Base-by-base conservation (phyloP, 2,888 invertebrate genomes). In the Vanessa cardui region DNA sequence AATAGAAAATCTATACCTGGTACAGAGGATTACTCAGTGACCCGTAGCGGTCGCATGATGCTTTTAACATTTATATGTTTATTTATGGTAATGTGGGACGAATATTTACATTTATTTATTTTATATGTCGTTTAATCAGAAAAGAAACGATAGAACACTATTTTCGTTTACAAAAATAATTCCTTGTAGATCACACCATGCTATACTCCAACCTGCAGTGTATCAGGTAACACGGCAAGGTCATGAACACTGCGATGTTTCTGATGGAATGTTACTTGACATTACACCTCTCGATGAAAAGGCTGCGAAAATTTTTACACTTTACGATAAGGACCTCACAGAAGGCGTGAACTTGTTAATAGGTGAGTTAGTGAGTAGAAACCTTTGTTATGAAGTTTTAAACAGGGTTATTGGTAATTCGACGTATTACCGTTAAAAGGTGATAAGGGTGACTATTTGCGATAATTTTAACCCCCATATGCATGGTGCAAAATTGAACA, bases 301-400 rank as follows among this genome's bases (percentile, higher is more conserved):
- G 77, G 94, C 94, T 58, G 83, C 88, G 21, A 95, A 95, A 78
- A 92, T 96, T 73, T 95, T 96, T 82, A 95, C 95, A 7, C 90
- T 96, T 39, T 95, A 95, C 80, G 96, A 96, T 83, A 95, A 95
- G 86, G 95, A 96, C 84, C 93, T 96, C 72, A 94, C 94, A 60
- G 95, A 95, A 83, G 96, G 96, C 73, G 94, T 95, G 81, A 96
- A 96, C 89, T 93, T 95, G 77, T 93, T 95, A 76, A 95, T 95
- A 91, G 96, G 95, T 95, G 16, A 67, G 45, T 31, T 44, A 49
- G 4, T 52, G 12, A 8, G 44, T 9, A 50, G 4, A 8, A 15
- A 16, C 26, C 26, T 26, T 26, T 52, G 12, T 2, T 0, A 21
- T 12, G 15, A 52, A 49, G 7, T 18, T 18, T 7, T 49, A 49